Conservation (phyloP, 2,113 vertebrate genomes). For the Pteropus alecto region DNA sequence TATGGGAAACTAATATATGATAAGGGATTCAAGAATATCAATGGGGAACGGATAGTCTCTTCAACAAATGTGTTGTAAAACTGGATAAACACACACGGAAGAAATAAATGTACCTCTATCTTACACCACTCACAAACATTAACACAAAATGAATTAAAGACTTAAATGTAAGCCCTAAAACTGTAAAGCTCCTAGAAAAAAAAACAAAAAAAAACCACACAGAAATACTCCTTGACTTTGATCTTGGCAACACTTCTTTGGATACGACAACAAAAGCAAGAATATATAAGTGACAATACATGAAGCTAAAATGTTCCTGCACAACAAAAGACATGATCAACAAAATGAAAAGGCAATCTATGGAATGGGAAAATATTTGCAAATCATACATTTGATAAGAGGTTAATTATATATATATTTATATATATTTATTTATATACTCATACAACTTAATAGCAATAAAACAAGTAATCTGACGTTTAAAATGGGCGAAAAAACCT, state of each 20-base stretch:
- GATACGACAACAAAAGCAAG: not conserved
- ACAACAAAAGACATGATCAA: not conserved
- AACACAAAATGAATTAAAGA: no score
- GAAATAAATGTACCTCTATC: no score
- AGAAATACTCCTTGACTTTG: no score
- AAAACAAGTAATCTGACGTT: not conserved
- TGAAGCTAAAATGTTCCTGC: no score
- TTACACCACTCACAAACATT: no score
- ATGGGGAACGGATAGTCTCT: not conserved
- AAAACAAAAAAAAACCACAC: not conserved
- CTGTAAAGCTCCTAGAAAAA: not conserved
- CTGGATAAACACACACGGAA: not conserved
- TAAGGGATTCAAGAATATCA: not conserved
- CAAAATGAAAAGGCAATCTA: not conserved
- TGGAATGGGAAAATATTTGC: not conserved
- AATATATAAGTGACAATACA: no score
- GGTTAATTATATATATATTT: no score
- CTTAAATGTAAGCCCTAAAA: no score
- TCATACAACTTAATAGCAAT: not conserved
- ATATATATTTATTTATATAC: no score
- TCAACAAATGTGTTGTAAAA: not conserved
- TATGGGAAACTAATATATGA: not conserved
- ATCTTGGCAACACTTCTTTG: no score
- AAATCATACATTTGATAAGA: not conserved
- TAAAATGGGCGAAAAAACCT: not conserved